A percentile compares a stretch with the other conserved stretches of the same genome.
phyloP scores from a whole-genome alignment of 2,797 vertebrate genomes.

The Premnoplex brunnescens region DNA sequence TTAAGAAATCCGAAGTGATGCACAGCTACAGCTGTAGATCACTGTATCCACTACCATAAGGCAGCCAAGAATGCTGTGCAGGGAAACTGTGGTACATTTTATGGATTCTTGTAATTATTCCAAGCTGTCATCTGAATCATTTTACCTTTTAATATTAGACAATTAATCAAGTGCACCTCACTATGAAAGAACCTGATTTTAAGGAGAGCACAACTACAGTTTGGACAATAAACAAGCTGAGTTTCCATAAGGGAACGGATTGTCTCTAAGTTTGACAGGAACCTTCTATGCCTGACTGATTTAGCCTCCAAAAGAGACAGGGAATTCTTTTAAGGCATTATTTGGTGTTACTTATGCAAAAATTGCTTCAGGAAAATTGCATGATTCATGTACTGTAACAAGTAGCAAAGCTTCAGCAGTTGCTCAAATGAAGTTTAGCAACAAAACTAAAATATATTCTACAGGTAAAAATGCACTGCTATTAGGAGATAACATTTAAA shows the following conservation, averaged over 20 bases:
- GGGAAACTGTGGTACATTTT: not conserved
- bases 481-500: fast-evolving
- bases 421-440: not conserved
- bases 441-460: not conserved
- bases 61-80: not conserved
- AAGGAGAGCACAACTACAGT: fast-evolving
- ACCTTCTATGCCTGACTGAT: not conserved
- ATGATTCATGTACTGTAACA: not conserved
- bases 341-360: not conserved
- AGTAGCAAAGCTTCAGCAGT: not conserved
- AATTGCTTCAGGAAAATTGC: not conserved
- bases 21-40: not conserved
- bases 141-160: not conserved
- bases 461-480: not conserved
- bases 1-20: not conserved
- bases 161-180: not conserved
- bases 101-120: not conserved
- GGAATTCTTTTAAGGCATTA: not conserved
- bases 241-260: not conserved
- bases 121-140: not conserved
- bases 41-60: not conserved
- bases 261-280: not conserved
- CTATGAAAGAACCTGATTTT: not conserved
- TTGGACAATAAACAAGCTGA: not conserved
- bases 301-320: not conserved